A percentile compares a stretch with the other conserved stretches of the same genome.
Conservation (phyloP, 2,888 invertebrate species). For the Laothoe populi region DNA sequence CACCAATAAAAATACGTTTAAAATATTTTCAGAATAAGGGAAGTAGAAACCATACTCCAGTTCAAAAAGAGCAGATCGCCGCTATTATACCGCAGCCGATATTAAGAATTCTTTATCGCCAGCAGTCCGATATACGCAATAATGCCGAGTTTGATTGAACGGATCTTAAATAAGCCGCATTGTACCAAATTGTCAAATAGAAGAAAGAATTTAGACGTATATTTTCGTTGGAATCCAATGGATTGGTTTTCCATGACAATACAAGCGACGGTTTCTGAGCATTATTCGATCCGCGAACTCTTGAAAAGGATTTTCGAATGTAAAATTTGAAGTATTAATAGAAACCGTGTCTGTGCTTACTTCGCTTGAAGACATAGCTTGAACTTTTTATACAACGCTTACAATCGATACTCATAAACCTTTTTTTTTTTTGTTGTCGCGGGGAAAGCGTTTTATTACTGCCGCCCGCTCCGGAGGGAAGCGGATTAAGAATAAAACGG, state of each 20-base stretch:
- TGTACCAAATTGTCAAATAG: slow-evolving; percentile 10
- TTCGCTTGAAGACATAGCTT: too few relatives aligned
- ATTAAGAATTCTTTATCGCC: slow-evolving; percentile 6
- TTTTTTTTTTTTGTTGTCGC: too few relatives aligned
- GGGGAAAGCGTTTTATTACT: too few relatives aligned
- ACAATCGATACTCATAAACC: too few relatives aligned
- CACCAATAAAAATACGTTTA: background rate
- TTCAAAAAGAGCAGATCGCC: background rate
- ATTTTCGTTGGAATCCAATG: slow-evolving; percentile 8
- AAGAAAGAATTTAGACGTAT: background rate
- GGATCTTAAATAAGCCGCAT: slow-evolving; percentile 26
- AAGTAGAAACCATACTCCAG: background rate
- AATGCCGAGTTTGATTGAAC: slow-evolving; percentile 16
- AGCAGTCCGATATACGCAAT: slow-evolving; percentile 10
- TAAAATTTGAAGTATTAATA: background rate
- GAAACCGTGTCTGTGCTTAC: too few relatives aligned
- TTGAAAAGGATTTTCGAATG: slow-evolving; percentile 11
- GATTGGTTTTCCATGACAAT: slow-evolving; percentile 22
- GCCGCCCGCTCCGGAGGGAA: too few relatives aligned
- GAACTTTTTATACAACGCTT: too few relatives aligned
- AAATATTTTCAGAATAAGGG: background rate
- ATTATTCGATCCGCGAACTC: background rate
- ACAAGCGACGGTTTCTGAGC: slow-evolving; percentile 1
- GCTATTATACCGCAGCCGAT: background rate
- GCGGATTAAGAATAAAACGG: too few relatives aligned